phyloP scores from a whole-genome alignment of 1,140 invertebrate species.

The Calephelis nemesis region DNA sequence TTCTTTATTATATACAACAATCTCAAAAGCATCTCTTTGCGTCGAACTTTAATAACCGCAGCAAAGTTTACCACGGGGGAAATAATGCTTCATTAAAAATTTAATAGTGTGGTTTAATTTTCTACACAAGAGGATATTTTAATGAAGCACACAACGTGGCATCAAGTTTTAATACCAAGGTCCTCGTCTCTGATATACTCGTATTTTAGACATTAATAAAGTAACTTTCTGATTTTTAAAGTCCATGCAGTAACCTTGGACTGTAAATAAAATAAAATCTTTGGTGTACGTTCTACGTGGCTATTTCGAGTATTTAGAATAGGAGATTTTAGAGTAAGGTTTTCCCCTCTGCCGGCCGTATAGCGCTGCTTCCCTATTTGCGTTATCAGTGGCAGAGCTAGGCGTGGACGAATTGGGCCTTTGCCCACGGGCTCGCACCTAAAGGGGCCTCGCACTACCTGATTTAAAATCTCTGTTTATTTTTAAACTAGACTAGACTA shows the following conservation, averaged over 20 bases:
- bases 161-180: slow-evolving; percentile 3
- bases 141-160: slow-evolving; percentile 31
- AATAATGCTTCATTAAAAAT: slow-evolving; percentile 45
- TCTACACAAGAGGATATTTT: slow-evolving; percentile 40
- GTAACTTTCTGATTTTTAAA: not conserved
- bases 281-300: no score
- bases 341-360: no score
- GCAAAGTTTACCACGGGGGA: slow-evolving; percentile 36
- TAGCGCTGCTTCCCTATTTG: no score
- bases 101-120: slow-evolving; percentile 33
- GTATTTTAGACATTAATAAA: not conserved
- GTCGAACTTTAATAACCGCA: slow-evolving; percentile 23
- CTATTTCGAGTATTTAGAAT: no score
- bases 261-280: not conserved
- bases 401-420: no score
- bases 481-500: no score
- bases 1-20: not conserved
- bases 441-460: no score
- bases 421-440: no score
- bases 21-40: slow-evolving; percentile 10
- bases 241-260: not conserved
- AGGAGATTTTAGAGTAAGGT: no score
- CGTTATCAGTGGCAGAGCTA: no score
- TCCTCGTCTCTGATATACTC: not conserved
- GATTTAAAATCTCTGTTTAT: no score